Base-by-base conservation (phyloP, 1,140 invertebrate species). In the Scaptomyza pallida region DNA sequence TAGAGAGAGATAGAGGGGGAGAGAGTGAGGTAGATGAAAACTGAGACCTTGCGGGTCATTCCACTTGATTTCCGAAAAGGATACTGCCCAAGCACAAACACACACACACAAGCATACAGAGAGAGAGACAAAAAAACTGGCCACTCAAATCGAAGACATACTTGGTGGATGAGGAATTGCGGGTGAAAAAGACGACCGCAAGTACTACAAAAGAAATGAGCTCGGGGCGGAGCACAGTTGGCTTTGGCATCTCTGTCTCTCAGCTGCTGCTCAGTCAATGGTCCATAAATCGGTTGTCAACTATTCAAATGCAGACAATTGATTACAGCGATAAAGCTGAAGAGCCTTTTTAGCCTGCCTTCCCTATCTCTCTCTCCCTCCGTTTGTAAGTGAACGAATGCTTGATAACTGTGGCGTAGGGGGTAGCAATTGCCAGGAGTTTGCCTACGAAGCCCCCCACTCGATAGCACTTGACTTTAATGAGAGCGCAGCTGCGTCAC, bases 221-320 rank as follows among this genome's bases (percentile, higher is more conserved):
- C 74, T 65, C 45, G 9, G 55, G 63, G 62, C 43, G 57, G 43
- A 26, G 50, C 48, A 41, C 50, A 60, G 63, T 60, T 60, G 50
- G 50, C 44, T 60, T 33, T 61, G 55, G 54, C 45, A 59, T 16
- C 21, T 26, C 23, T 26, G 23, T 26, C 23, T 61, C 75, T 41
- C n/a, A n/a, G 75, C 61, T 50, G 47, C 73, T 82, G 82, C 78
- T 78, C 75, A 82, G 70, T 78, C 83, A 88, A 86, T 86, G 82
- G 78, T 82, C 83, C 83, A 88, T 88, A 88, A 88, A 88, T 88
- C 82, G 83, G 71, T 88, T 88, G 82, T 89, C 82, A 88, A 88
- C 82, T 88, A 88, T 88, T 88, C 82, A 88, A 88, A 88, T 88
- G 82, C 82, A 88, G 82, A 88, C 82, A 88, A 88, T 88, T 88